These are phyloP conservation scores for Ceratosolen solmsi DNA, from an alignment of 1,140 invertebrate genomes.

Conservation along the genomic window DNA sequence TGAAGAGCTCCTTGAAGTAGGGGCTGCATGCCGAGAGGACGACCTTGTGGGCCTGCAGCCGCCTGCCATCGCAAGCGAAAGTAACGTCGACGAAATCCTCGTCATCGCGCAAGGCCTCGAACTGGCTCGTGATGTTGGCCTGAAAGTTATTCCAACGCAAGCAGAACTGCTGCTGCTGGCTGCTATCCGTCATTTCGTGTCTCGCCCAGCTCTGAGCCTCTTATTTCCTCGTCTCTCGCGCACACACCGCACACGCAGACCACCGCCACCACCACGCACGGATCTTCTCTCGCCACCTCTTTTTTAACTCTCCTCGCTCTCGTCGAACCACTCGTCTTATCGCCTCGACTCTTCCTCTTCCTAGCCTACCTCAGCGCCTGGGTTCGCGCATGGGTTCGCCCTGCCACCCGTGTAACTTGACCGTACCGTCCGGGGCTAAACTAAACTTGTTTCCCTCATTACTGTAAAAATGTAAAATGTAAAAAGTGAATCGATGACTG, in stretches of 20 bases:
- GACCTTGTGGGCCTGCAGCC: conserved; percentile 86
- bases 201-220: conserved; percentile 26
- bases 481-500: conserved; percentile 75
- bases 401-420: conserved; percentile 53
- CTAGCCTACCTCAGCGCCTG: conserved; percentile 41
- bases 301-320: conserved; percentile 36
- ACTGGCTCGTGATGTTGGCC: conserved; percentile 88
- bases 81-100: conserved; percentile 89
- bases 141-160: conserved; percentile 95
- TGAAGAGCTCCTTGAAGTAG: conserved; percentile 87
- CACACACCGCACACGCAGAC: conserved; percentile 43
- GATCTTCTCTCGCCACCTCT: conserved; percentile 1
- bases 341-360: conserved; percentile 38
- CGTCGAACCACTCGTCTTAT: conserved; percentile 12
- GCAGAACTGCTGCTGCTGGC: conserved; percentile 85
- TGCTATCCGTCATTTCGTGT: conserved; percentile 71
- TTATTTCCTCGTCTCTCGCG: conserved; percentile 27
- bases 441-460: conserved; percentile 72
- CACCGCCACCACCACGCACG: conserved; percentile 23
- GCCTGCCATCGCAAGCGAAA: conserved; percentile 84
- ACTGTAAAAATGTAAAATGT: conserved; percentile 75
- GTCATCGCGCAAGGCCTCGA: conserved; percentile 84
- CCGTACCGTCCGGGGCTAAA: conserved; percentile 59
- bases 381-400: conserved; percentile 45
- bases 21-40: conserved; percentile 86